These are phyloP conservation scores for Drosophila sp. DNA, from an alignment of 1,140 invertebrate genomes.

Conservation along the genomic window DNA sequence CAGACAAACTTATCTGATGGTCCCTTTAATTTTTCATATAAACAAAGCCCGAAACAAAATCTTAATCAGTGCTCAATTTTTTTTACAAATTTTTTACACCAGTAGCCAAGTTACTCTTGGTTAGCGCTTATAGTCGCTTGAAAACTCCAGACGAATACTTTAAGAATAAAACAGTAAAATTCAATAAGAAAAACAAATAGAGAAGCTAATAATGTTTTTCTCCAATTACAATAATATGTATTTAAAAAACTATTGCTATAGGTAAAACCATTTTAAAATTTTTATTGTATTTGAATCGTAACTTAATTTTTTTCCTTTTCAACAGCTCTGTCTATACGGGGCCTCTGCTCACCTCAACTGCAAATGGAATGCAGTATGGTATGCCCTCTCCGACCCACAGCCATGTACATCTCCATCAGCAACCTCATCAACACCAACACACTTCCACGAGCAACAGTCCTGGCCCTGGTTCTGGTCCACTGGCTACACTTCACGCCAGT, in stretches of 20 bases:
- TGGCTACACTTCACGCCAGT: constrained; percentile 28
- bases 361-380: constrained; percentile 75
- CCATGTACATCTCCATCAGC: constrained; percentile 56
- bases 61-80: background rate
- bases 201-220: constrained; percentile 63
- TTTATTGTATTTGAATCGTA: background rate
- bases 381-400: constrained; percentile 69
- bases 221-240: constrained; percentile 82
- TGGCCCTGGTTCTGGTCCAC: constrained; percentile 50
- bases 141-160: background rate
- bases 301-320: background rate
- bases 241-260: constrained; percentile 79
- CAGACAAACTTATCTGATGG: constrained; percentile 19
- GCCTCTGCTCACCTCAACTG: constrained; percentile 63
- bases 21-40: background rate
- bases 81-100: too few relatives aligned
- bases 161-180: background rate
- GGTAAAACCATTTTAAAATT: constrained; percentile 46
- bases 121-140: background rate
- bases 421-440: constrained; percentile 59
- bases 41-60: background rate
- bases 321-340: constrained; percentile 76
- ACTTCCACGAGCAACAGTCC: constrained; percentile 66
- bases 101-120: too few relatives aligned
- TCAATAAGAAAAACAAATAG: background rate